Evolutionary conservation across 2,113 vertebrate species (phyloP), one percentile per base, ranked within the genome.

Genomic region (Cinclus mexicanus): DNA sequence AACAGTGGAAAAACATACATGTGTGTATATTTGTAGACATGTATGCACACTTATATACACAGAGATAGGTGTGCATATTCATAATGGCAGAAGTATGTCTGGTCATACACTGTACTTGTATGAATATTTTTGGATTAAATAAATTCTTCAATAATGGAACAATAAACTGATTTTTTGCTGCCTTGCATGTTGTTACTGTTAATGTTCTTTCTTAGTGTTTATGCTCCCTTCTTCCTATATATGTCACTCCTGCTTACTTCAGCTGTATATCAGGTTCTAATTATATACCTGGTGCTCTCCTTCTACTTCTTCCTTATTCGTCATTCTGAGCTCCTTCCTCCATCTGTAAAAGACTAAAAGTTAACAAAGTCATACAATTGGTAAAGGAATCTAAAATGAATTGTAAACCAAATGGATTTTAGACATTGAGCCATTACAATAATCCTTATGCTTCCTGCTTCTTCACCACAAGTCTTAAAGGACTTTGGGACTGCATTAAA

Each of bases 181-280:
- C 39, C 19, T 77, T 75, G 44, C n/a, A 47, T 8, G 6, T 42
- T 23, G n/a, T 46, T 68, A 26, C 25, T 0, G 0, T 59, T 70
- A 74, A 29, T 41, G 9, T 55, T 85, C 86, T 77, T 80, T 60
- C 33, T 35, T 39, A 41, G 23, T 61, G 24, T 67, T 86, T 42
- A 49, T 64, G 26, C 18, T 89, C 10, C 12, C 14, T 78, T 88
- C 44, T 76, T 63, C 37, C 31, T 41, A 52, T 56, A 55, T 39
- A 37, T 92, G n/a, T 31, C 24, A 16, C 47, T 78, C 86, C 24
- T 83, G 37, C 68, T 53, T 39, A 28, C 87, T 93, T 76, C 42
- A 81, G 20, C 18, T 59, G 28, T 46, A 1, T 50, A 6, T 83
- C 41, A 21, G 26, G 16, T n/a, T 72, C 14, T 86, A n/a, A 72